Conservation (phyloP, 2,888 invertebrate species). For the Oxycera nigricornis region DNA sequence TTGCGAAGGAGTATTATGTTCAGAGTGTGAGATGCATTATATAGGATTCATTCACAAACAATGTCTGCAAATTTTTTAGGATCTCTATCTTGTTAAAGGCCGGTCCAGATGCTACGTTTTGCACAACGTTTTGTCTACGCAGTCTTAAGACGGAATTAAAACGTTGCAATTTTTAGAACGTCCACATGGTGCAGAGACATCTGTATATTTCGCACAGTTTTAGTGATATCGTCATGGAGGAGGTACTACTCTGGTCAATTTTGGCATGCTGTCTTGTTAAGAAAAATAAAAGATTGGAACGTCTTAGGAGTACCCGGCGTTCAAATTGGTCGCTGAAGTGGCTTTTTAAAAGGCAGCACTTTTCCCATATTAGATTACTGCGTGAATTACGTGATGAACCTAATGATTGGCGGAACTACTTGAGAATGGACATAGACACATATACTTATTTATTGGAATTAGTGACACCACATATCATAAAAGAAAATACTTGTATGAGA, state of each 20-base stretch:
- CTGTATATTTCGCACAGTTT: not conserved
- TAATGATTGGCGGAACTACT: constrained; percentile 17
- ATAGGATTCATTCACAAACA: too few species aligned
- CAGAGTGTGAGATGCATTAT: too few species aligned
- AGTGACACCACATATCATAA: constrained; percentile 6
- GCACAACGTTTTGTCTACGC: too few species aligned
- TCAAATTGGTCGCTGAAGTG: not conserved
- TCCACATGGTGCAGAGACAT: too few species aligned
- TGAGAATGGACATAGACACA: constrained; percentile 1
- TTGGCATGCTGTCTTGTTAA: constrained; percentile 1
- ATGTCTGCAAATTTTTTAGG: too few species aligned
- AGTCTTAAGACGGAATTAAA: too few species aligned
- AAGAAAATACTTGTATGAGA: constrained; percentile 12
- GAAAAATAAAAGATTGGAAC: not conserved
- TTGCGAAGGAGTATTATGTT: too few species aligned
- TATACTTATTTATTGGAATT: not conserved
- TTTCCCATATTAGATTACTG: constrained; percentile 5
- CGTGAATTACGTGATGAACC: constrained; percentile 16
- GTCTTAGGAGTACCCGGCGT: not conserved
- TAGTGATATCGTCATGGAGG: not conserved
- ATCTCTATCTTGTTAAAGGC: too few species aligned
- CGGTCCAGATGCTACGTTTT: too few species aligned
- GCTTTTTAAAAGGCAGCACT: constrained; percentile 15
- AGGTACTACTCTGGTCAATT: constrained; percentile 16
- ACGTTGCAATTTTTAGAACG: too few species aligned